Base-by-base conservation (phyloP, 30 jellyfish, hydroid and myxozoan genomes). In the Catostylus mosaicus region DNA sequence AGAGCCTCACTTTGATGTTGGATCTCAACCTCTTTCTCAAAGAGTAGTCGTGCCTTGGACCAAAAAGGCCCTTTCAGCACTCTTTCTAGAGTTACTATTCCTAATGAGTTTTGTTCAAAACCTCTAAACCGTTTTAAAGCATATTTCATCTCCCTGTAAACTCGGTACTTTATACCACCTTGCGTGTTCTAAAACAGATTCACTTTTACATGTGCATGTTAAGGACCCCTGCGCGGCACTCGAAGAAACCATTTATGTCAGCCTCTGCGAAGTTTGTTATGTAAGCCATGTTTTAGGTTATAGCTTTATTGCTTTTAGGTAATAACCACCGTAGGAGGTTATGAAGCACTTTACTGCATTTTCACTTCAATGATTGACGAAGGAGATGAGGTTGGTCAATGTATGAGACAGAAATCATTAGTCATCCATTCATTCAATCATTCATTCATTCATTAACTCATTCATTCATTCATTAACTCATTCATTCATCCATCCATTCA, bases 371-470 rank as follows among this genome's bases (percentile, higher is more conserved):
- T 92, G 83, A 63, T 82, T 60, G 87, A 92, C 62, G 97, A 96
- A 37, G 98, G 98, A 61, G 98, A 92, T 73, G 98, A 92, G 95
- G 98, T 91, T 62, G 45, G 90, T 75, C 75, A 18, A 9, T 12
- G 82, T 19, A 69, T 19, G n/a, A 8, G 22, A 62, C 46, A 27
- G 33, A 56, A 4, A 40, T n/a, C n/a, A 6, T 16, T 16, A 52
- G 67, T 52, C 67, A 7, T 52, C 30, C 19, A 7, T 52, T 6
- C 8, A 52, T 52, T 10, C 29, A 7, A 3, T 52, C 19, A 7
- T 20, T 7, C 30, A 52, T 6, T 10, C 26, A n/a, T 20, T 6
- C 67, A 52, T 20, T 10, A 10, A 52, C 26, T 10, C 67, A 52
- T 20, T 10, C 67, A 52, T 20, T 10, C 67, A 52, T 20, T 10